Percentiles rank a stretch among this genome's conserved stretches.
These are phyloP conservation scores for Hydropsyche betteni DNA, from an alignment of 2,888 invertebrate genomes.

Conservation along the genomic window DNA sequence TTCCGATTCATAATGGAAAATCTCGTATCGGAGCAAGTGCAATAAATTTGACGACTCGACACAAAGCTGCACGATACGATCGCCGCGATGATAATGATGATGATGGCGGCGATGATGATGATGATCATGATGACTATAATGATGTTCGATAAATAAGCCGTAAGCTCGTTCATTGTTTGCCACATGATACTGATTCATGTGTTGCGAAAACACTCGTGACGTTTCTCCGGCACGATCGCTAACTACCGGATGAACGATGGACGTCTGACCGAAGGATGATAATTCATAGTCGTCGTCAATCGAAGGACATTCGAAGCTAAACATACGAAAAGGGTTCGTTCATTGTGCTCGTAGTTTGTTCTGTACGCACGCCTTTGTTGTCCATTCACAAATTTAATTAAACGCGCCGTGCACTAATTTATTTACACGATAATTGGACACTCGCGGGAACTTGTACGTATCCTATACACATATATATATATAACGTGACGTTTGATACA, in stretches of 20 bases:
- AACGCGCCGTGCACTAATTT: constrained; percentile 20
- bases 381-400: constrained; percentile 21
- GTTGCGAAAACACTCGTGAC: constrained; percentile 12
- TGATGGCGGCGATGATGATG: not conserved
- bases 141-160: constrained; percentile 9
- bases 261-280: not conserved
- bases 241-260: not conserved
- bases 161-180: constrained; percentile 10
- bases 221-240: too few species aligned
- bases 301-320: too few species aligned
- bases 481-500: not conserved
- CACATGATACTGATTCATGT: not conserved
- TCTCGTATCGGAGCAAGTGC: not conserved
- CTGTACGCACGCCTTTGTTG: constrained; percentile 11
- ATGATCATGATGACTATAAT: constrained; percentile 17
- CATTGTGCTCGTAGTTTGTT: not conserved
- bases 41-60: constrained; percentile 18
- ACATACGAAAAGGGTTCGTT: too few species aligned
- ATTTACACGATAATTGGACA: constrained; percentile 27
- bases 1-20: not conserved
- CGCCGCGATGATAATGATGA: not conserved
- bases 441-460: constrained; percentile 16
- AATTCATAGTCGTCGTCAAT: not conserved
- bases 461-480: not conserved
- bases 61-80: constrained; percentile 14